phyloP scores from a whole-genome alignment of 2,888 invertebrate species.

The Onthophagus sagittarius region DNA sequence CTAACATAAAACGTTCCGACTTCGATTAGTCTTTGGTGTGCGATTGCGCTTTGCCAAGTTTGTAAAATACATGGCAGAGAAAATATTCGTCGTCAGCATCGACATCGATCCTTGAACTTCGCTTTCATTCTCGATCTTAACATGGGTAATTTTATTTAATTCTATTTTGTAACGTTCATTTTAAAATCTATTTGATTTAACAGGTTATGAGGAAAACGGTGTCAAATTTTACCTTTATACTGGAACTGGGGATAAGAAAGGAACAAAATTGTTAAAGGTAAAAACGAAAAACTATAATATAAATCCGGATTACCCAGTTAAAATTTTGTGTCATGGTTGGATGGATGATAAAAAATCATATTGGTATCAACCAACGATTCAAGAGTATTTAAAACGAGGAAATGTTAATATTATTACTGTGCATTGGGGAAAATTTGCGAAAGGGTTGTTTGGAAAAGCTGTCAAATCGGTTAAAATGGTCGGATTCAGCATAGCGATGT shows the following conservation, averaged over 20 bases:
- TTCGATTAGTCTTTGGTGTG: background rate
- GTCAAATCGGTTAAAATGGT: constrained; percentile 33
- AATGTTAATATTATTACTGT: constrained; percentile 18
- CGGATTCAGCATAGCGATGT: constrained; percentile 34
- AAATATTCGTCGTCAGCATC: no score
- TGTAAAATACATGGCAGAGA: no score
- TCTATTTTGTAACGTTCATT: background rate
- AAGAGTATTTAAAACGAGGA: constrained; percentile 21
- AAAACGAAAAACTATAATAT: background rate
- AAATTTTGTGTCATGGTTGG: constrained; percentile 28
- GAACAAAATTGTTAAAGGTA: background rate
- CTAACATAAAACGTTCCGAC: background rate
- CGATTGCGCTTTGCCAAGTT: no score
- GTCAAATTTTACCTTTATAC: background rate
- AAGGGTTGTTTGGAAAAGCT: constrained; percentile 9
- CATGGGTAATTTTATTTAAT: background rate
- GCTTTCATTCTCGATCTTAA: background rate
- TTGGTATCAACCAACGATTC: constrained; percentile 25
- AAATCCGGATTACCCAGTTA: constrained; percentile 17
- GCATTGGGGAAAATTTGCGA: constrained; percentile 22
- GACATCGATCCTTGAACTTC: background rate
- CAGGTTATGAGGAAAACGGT: background rate
- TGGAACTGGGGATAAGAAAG: background rate
- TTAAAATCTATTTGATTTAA: background rate
- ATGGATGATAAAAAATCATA: constrained; percentile 22